A percentile compares a stretch with the other conserved stretches of the same genome.
These are phyloP conservation scores for Neuroterus valhalla DNA, from an alignment of 1,140 invertebrate genomes.

Conservation along the genomic window DNA sequence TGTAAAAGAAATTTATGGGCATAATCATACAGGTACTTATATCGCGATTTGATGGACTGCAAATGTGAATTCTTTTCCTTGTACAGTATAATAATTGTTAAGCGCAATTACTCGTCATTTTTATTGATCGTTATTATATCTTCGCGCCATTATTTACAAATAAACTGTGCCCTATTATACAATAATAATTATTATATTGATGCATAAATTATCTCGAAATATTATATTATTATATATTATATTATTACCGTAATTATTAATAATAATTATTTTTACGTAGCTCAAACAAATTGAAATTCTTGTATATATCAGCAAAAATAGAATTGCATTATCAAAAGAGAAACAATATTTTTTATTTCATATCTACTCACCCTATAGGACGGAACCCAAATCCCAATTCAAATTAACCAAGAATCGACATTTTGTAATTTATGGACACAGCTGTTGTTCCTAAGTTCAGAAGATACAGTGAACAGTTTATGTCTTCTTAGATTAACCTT, in stretches of 20 bases:
- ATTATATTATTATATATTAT: slow-evolving; percentile 55
- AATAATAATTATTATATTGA: slow-evolving; percentile 32
- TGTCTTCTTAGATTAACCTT: too few species aligned
- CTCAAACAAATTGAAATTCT: slow-evolving; percentile 66
- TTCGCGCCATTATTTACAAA: slow-evolving; percentile 10
- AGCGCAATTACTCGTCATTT: slow-evolving; percentile 8
- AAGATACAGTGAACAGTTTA: background rate
- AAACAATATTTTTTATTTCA: slow-evolving; percentile 2
- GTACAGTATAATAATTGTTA: slow-evolving; percentile 20
- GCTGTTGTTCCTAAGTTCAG: background rate
- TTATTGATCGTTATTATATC: slow-evolving; percentile 12
- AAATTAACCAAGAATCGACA: too few species aligned
- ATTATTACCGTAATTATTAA: slow-evolving; percentile 49
- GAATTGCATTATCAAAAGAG: slow-evolving; percentile 25
- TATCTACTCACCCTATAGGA: background rate
- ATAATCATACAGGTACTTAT: background rate
- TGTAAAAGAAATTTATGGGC: too few species aligned
- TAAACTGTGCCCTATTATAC: slow-evolving; percentile 2
- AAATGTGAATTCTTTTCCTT: slow-evolving; percentile 26
- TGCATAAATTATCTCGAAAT: slow-evolving; percentile 52
- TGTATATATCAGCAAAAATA: slow-evolving; percentile 59
- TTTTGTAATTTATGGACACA: too few species aligned
- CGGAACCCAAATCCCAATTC: too few species aligned
- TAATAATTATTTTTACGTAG: slow-evolving; percentile 63
- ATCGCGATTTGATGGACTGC: background rate